Evolutionary conservation across 2,797 vertebrate genomes (phyloP), one percentile per base, ranked within the genome.

Genomic region (Eulemur albifrons): DNA sequence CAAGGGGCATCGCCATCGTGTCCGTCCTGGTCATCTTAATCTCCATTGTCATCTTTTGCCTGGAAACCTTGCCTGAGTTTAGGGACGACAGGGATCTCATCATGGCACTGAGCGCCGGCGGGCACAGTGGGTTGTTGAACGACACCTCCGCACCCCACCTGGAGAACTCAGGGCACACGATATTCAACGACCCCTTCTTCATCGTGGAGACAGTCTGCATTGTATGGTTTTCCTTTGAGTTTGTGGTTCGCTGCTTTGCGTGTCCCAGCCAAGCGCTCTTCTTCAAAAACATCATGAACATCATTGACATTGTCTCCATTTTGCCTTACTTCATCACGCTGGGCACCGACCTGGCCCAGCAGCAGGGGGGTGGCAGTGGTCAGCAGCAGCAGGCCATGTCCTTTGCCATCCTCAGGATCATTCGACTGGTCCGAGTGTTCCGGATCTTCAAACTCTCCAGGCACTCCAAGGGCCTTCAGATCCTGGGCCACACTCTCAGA

Each of bases 261-360:
- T 98, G 99, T 87, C 99, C 99, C 2, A 99, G 99, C 99, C 99
- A 99, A 98, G 73, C 99, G 0, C 99, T 98, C 30, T 99, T 99
- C 99, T 99, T 99, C 97, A 99, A 99, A 97, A 99, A 99, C 98
- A 99, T 99, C 96, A 99, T 99, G 99, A 99, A 99, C 99, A 98
- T 99, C 82, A 99, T 99, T 97, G 99, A 99, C 98, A 99, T 99
- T 15, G 99, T 99, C 25, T 99, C 99, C 99, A 99, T 99, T 98
- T 98, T 99, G 99, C 99, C 99, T 99, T 99, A 99, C 94, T 99
- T 99, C 98, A 99, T 99, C 96, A 99, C 99, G 23, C 99, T 99
- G 91, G 99, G 99, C 98, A 99, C 99, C 1, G 99, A 99, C 97
- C 98, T 99, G 98, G 99, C 99, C 1, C 99, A 99, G 97, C 99